Base-by-base conservation (phyloP, 1,140 invertebrate species). In the Apocrypta bakeri region DNA sequence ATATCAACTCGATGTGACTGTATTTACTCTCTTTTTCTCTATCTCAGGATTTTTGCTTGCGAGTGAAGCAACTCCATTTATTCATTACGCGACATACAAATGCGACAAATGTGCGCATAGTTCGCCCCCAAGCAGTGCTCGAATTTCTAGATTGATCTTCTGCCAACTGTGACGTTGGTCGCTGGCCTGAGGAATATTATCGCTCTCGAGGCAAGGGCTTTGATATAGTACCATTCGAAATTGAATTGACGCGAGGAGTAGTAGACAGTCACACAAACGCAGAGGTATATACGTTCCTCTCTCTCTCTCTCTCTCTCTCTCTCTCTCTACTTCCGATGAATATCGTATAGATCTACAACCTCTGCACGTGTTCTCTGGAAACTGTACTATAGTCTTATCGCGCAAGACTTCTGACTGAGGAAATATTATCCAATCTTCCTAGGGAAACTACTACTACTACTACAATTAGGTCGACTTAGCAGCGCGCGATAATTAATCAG, bases 101-200 rank as follows among this genome's bases (percentile, higher is more conserved):
- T 12, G 33, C 31, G 69, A 71, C 33, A 71, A 71, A 71, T n/a
- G 69, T 17, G 14, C 31, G 69, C 17, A 31, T n/a, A n/a, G 29
- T 12, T n/a, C n/a, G n/a, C 27, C 12, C n/a, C 69, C 31, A 33
- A 71, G 69, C n/a, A 2, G 48, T n/a, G 69, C 69, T 71, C 69
- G 17, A 71, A 71, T 71, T 71, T 71, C 69, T 17, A 33, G 69
- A 68, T 68, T 68, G 27, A 71, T 33, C 31, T 31, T 66, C 63
- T 25, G 63, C 24, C 63, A 14, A 61, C 63, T n/a, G 25, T 8
- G n/a, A 17, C 63, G n/a, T 24, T 25, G 25, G 64, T 27, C 63
- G n/a, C 9, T 21, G 25, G 48, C 48, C 17, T 7, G 64, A 68
- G 64, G 29, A 68, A 68, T 68, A 68, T 68, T 68, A 68, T 68